Base-by-base conservation (phyloP, 2,888 invertebrate species). In the Hypomecis punctinalis region DNA sequence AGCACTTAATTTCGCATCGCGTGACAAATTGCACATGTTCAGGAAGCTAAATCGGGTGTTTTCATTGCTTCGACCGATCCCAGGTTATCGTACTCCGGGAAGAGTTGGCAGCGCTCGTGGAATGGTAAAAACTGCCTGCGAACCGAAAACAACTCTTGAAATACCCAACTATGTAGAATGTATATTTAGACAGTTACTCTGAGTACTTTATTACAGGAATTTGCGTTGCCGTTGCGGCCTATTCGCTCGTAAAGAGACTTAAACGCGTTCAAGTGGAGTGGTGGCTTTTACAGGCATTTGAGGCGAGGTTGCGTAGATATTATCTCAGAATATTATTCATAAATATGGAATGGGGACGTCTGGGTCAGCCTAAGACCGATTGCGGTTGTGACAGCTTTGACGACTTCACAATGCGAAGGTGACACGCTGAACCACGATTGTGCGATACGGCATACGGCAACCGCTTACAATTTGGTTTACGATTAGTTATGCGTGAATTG, bases 341-440 rank as follows among this genome's bases (percentile, higher is more conserved):
- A 81, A 56, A 76, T 73, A 80, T 80, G 81, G 76, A 84, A 84
- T 78, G 80, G 75, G 83, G 80, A 81, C 83, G 80, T 79, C 81
- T 82, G 78, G 76, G 70, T 77, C 76, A 73, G 67, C 60, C 62
- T 69, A 74, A 74, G 76, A 65, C 67, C 71, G 71, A 75, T 65
- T 75, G 76, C 69, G 71, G 74, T 73, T 73, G 67, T 73, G 77
- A 71, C 71, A 72, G 66, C 64, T 46, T 67, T 58, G 69, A 64
- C 49, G 64, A 48, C 61, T 69, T 59, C 33, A 60, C 51, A 60
- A 60, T 60, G 55, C 59, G 61, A 77, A 68, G 67, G 69, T 74
- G 66, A 73, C 48, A 54, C 58, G 54, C 42, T 39, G 10, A 36
- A n/a, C n/a, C 54, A 48, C 58, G 54, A 11, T 45, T 36, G 54